Evolutionary conservation across 2,113 vertebrate genomes (phyloP).

Genomic region (Mirza zaza): DNA sequence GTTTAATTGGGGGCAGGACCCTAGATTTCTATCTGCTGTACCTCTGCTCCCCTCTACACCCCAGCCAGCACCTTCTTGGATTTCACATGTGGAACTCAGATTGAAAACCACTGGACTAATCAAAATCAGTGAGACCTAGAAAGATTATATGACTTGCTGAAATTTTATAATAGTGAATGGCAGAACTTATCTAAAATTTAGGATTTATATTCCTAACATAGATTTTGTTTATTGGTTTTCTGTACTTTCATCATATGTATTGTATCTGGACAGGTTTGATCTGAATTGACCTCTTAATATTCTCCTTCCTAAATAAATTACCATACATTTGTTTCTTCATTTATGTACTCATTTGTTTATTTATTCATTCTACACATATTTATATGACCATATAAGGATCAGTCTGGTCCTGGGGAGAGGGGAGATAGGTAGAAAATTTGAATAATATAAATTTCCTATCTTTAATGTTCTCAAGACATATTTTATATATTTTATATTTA

Average conservation of each 20-base stretch:
- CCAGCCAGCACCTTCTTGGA: not conserved
- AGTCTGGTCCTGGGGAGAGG: not conserved
- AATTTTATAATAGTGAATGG: not conserved
- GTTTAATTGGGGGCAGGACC: not conserved
- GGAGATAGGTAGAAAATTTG: not conserved
- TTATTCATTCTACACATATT: not conserved
- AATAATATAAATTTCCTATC: slow-evolving; percentile 12
- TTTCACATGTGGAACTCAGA: not conserved
- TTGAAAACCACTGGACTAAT: slow-evolving; percentile 27
- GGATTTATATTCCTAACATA: slow-evolving; percentile 31
- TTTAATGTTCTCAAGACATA: slow-evolving; percentile 25
- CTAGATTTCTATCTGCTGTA: not conserved
- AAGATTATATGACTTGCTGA: not conserved
- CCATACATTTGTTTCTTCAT: not conserved
- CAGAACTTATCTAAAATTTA: not conserved
- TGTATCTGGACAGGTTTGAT: not conserved
- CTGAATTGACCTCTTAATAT: slow-evolving; percentile 37
- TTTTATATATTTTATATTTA: slow-evolving; percentile 36
- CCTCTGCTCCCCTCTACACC: not conserved
- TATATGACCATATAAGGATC: not conserved
- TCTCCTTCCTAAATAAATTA: slow-evolving; percentile 38
- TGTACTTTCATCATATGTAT: not conserved
- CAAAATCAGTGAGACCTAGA: not conserved
- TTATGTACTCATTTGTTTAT: not conserved
- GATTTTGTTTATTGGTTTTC: not conserved